Base-by-base conservation (phyloP, 2,797 vertebrate species). In the Schizopygopsis pylzovi region DNA sequence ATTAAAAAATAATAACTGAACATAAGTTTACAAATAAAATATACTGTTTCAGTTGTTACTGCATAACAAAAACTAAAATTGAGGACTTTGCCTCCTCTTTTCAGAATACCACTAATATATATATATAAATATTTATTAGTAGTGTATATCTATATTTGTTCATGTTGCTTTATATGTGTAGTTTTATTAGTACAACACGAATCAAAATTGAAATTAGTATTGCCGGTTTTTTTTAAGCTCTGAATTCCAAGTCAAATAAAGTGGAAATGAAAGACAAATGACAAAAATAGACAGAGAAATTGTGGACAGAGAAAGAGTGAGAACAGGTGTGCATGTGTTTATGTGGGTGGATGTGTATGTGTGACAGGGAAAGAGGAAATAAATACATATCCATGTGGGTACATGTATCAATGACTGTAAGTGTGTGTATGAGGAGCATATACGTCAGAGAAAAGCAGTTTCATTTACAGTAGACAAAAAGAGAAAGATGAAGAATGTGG, bases 331-430 rank as follows among this genome's bases (percentile, higher is more conserved):
- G 20, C 28, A 20, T 56, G 18, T 33, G 39, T 37, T 56, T 45
- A 22, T 28, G 28, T 13, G 11, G 47, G 47, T 1, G 22, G 8
- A 7, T 8, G 11, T n/a, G 12, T 82, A 4, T 68, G 45, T 71
- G 33, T 71, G n/a, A 39, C 20, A 49, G 0, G 39, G 41, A 54
- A 45, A 25, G 1, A 70, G 65, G 22, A 70, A 59, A 59, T 20
- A 54, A 82, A 82, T 54, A 25, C 39, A 13, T 78, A 78, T 84
- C 37, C 63, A 59, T 80, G 65, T 87, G 82, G 71, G 45, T 37
- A 1, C 52, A 16, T 45, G 52, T 81, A 54, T 49, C 8, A 56
- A 15, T 4, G 9, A 65, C 20, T 71, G 39, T 56, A 59, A 61
- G 8, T 86, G 18, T 63, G 47, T 61, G 77, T 47, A 33, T 22